Evolutionary conservation across 1,140 invertebrate genomes (phyloP).

Genomic region (Leptestheria dahalacensis): DNA sequence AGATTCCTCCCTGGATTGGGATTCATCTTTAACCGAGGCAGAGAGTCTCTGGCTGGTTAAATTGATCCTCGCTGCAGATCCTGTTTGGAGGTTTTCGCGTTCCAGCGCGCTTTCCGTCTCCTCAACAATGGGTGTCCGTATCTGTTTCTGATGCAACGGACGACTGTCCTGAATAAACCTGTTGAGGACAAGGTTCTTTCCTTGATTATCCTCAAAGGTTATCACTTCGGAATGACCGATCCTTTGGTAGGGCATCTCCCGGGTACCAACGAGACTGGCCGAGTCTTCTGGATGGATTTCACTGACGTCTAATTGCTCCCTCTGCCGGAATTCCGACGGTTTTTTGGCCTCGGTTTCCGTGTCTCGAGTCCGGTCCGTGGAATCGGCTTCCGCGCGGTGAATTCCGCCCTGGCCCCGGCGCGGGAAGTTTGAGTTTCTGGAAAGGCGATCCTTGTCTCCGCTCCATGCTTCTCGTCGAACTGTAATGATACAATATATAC

Average conservation of each 20-base stretch:
- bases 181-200: background rate
- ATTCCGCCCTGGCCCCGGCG: background rate
- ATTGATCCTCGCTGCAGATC: no score
- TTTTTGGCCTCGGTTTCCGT: background rate
- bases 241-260: background rate
- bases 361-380: background rate
- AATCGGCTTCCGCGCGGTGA: background rate
- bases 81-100: constrained; percentile 15
- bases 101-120: constrained; percentile 44
- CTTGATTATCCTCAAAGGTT: no score
- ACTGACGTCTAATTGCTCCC: background rate
- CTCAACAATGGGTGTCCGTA: constrained; percentile 43
- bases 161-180: background rate
- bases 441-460: background rate
- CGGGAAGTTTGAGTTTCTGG: background rate
- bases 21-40: no score
- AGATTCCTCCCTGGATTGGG: no score
- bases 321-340: background rate
- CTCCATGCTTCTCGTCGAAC: constrained; percentile 13
- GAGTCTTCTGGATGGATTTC: constrained; percentile 9
- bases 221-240: no score
- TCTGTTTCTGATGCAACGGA: background rate
- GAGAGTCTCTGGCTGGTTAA: no score
- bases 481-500: no score
- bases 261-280: background rate